Percentiles rank a stretch among this genome's conserved stretches.
phyloP scores from a whole-genome alignment of 2,113 vertebrate genomes.

The Pachyramphus minor region DNA sequence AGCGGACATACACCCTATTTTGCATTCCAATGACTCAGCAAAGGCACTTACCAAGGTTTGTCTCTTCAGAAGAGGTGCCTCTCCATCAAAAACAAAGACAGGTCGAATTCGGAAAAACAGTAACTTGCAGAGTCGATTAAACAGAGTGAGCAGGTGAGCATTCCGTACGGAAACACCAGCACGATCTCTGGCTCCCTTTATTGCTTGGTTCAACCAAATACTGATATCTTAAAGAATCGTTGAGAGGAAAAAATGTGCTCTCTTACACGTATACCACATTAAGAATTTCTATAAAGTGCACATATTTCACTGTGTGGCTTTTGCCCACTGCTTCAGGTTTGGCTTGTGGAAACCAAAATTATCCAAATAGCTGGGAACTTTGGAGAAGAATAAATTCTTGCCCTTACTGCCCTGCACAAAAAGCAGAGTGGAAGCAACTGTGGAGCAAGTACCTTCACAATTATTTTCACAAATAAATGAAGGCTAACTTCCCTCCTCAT shows the following conservation, averaged over 20 bases:
- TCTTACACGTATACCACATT: background rate
- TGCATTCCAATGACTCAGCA: background rate
- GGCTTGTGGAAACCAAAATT: background rate
- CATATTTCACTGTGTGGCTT: background rate
- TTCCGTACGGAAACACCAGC: slow-evolving; percentile 84
- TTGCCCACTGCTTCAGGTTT: background rate
- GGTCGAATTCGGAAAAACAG: slow-evolving; percentile 94
- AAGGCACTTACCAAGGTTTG: slow-evolving; percentile 87
- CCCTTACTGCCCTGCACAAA: background rate
- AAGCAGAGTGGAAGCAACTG: background rate
- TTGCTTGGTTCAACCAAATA: slow-evolving; percentile 97
- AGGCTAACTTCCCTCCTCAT: background rate
- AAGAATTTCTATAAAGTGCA: background rate
- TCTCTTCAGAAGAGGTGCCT: slow-evolving; percentile 90
- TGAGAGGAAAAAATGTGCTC: slow-evolving; percentile 60
- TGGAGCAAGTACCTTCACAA: background rate
- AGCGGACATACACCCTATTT: background rate
- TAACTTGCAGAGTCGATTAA: slow-evolving; percentile 93
- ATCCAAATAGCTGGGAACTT: background rate
- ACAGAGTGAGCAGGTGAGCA: slow-evolving; percentile 93
- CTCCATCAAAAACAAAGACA: slow-evolving; percentile 95
- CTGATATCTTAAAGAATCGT: slow-evolving; percentile 85
- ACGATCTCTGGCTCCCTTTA: slow-evolving; percentile 89
- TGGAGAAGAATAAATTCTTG: background rate
- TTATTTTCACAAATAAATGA: background rate